Percentiles rank a stretch among this genome's conserved stretches.
phyloP scores from a whole-genome alignment of 2,113 vertebrate genomes.

The Bettongia penicillata region DNA sequence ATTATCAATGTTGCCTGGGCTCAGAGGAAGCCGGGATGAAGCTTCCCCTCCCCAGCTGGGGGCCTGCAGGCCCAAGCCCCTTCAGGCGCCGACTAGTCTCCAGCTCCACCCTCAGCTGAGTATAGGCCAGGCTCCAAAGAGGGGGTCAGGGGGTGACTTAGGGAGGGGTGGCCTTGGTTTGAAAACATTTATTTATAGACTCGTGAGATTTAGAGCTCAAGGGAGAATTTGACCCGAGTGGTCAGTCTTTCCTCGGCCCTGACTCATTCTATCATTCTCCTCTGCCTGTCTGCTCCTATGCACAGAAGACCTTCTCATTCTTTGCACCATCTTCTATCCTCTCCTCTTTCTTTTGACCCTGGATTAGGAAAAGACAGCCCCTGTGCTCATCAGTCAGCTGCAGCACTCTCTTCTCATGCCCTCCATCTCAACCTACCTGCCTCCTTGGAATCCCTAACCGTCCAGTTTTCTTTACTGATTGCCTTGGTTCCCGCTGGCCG shows the following conservation, averaged over 20 bases:
- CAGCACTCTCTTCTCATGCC: no score
- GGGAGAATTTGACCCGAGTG: neutral
- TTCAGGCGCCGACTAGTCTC: neutral
- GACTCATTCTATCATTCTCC: no score
- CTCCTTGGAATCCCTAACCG: neutral
- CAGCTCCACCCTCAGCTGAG: neutral
- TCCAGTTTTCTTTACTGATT: no score
- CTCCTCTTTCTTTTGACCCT: neutral
- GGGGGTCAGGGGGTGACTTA: neutral
- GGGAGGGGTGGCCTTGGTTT: neutral
- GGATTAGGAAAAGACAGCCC: neutral
- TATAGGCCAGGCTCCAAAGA: neutral
- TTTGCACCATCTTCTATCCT: rapidly evolving
- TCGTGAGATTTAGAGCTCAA: neutral
- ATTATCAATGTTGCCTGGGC: neutral
- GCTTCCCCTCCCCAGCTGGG: neutral
- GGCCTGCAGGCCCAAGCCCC: neutral
- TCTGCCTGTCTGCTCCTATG: neutral
- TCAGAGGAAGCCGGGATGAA: neutral
- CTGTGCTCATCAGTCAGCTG: neutral
- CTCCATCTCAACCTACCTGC: no score
- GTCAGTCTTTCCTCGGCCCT: neutral
- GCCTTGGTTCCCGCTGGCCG: no score
- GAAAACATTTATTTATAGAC: neutral
- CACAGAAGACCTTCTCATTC: no score